Evolutionary conservation across 2,113 vertebrate genomes (phyloP), one percentile per base, ranked within the genome.

Genomic region (Epinephelus cyanopodus): DNA sequence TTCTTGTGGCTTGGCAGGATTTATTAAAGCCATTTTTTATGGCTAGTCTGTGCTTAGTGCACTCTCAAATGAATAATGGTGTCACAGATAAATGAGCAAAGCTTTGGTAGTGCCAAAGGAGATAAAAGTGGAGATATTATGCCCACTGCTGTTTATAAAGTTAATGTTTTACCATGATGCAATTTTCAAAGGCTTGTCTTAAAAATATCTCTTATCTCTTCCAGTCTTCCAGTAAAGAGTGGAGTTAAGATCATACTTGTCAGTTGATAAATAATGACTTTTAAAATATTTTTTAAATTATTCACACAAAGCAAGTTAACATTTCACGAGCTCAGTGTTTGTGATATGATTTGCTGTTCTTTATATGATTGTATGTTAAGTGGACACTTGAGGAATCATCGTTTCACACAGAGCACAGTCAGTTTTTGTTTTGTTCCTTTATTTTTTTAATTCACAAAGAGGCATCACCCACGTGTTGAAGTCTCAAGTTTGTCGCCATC

Each of bases 1-100:
- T 53, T 21, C 27, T 57, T 69, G 68, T 47, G n/a, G 23, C 21
- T 86, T 10, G 12, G 45, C 6, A 19, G 33, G 17, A 3, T 67
- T 11, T 72, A 75, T 72, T 81, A 75, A 88, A 85, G 25, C 11
- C 29, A 60, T 73, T 73, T 82, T 42, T 88, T 82, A 69, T 53
- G n/a, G 45, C 50, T 71, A 13, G 37, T n/a, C n/a, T 68, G 52
- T 77, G 21, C 39, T 47, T 57, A 73, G 58, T 72, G 61, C 62
- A 19, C 37, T 65, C n/a, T 62, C 23, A 37, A 74, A 60, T 4
- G 0, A 37, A 33, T 23, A 45, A 37, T 17, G 2, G 19, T 60
- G 57, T 62, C 57, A 53, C 12, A 25, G 27, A 67, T 76, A 12
- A 68, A 79, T 58, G 48, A 48, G 25, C 21, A 68, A 52, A 61